Evolutionary conservation across 1,140 invertebrate genomes (phyloP), one percentile per base, ranked within the genome.

Genomic region (Elysia chlorotica): DNA sequence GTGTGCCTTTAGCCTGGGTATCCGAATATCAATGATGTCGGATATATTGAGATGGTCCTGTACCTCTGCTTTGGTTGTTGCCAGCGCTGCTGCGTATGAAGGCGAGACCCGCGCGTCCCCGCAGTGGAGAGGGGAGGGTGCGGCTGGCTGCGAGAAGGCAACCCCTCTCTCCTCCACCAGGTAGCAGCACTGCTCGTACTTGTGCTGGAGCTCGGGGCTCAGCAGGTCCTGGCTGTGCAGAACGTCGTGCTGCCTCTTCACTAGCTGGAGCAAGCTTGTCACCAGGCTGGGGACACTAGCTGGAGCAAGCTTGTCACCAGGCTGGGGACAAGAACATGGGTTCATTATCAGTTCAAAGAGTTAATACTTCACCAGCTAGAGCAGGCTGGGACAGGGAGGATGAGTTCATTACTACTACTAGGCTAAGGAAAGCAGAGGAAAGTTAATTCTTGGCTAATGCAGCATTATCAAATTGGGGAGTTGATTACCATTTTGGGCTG

Each of bases 111-210:
- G 5, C n/a, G 5, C 25, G 6, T 48, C 41, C 25, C 19, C 41
- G 56, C 33, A 33, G 33, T 6, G n/a, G 36, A 28, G 56, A 36
- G 2, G 33, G 14, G 23, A 37, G 53, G 36, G 38, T 37, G 53
- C 31, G 38, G 5, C 35, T 30, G 28, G 33, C 68, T 21, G 25
- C 78, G 78, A 30, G 70, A 81, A 85, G 1, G 71, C 62, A n/a
- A 85, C 76, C 31, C 82, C 82, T 33, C 76, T 54, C 35, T 78
- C 78, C 14, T 76, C 80, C 38, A 78, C 73, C 57, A 77, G 37
- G 28, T 73, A 62, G 38, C 74, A 71, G n/a, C 82, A 72, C 4
- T 53, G 54, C n/a, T 76, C 65, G 72, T 78, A 82, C 14, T 75
- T 74, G 0, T 66, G 37, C 14, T 57, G 35, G 4, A 85, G 69